A percentile compares a stretch with the other conserved stretches of the same genome.
Evolutionary conservation across 2,797 vertebrate species (phyloP).

Genomic region (Megalops cyprinoides): DNA sequence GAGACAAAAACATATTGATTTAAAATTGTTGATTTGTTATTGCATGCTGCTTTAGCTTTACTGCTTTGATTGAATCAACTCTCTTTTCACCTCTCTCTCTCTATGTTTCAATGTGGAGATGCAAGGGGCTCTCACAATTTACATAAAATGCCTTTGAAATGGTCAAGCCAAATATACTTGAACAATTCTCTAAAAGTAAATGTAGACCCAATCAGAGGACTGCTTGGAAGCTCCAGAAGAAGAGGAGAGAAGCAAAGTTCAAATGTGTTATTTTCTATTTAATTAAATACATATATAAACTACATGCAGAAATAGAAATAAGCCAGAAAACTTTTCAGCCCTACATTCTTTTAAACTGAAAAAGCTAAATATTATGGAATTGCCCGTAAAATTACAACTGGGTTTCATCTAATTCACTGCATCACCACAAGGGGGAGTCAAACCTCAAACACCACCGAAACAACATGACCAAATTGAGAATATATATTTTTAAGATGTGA

Average conservation of each 20-base stretch:
- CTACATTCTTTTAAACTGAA: too few relatives aligned
- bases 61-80: not conserved
- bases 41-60: not conserved
- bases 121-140: not conserved
- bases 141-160: not conserved
- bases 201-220: too few relatives aligned
- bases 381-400: not conserved
- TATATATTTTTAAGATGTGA: conserved; percentile 24
- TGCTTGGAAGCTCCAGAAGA: too few relatives aligned
- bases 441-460: conserved; percentile 53
- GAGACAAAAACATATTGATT: not conserved
- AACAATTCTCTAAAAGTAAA: not conserved
- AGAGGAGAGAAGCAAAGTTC: too few relatives aligned
- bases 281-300: too few relatives aligned
- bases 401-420: conserved; percentile 30
- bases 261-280: too few relatives aligned
- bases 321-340: too few relatives aligned
- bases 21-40: not conserved
- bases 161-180: too few relatives aligned
- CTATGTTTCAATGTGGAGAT: not conserved
- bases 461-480: not conserved
- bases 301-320: not conserved
- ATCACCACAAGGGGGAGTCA: conserved; percentile 67
- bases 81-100: not conserved
- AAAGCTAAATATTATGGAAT: too few relatives aligned